Evolutionary conservation across 2,113 vertebrate genomes (phyloP).

Genomic region (Xenopus laevis): DNA sequence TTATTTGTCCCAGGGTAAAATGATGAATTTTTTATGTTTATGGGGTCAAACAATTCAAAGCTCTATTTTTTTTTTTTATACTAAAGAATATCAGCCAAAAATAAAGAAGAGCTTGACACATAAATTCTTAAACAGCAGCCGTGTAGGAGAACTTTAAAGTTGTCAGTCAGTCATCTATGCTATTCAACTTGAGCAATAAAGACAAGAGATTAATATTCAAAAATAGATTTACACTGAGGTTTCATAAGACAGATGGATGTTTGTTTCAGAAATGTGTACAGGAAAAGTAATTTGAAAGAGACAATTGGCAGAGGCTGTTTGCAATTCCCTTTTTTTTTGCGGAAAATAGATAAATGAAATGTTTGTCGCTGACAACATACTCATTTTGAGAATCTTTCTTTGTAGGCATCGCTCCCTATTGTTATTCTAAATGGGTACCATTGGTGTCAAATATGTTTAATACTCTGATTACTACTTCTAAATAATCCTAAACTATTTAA

Average conservation of each 20-base stretch:
- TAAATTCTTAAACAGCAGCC: constrained; percentile 10
- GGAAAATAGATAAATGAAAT: constrained; percentile 38
- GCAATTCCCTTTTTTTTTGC: constrained; percentile 24
- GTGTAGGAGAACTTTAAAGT: constrained; percentile 12
- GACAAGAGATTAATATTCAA: constrained; percentile 58
- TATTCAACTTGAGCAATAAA: constrained; percentile 63
- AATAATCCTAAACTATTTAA: constrained; percentile 49
- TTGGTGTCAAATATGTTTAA: constrained; percentile 45
- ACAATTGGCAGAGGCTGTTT: constrained; percentile 27
- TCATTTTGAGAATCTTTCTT: constrained; percentile 34
- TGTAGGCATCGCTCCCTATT: constrained; percentile 36
- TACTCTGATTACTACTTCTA: constrained; percentile 46
- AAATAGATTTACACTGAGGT: constrained; percentile 52
- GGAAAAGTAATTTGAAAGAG: constrained; percentile 20
- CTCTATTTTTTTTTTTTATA: constrained; percentile 55
- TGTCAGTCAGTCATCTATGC: constrained; percentile 46
- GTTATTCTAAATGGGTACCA: constrained; percentile 45
- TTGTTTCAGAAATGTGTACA: constrained; percentile 34
- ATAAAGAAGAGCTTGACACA: background rate
- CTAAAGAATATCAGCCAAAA: background rate
- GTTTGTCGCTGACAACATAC: constrained; percentile 40
- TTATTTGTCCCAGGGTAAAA: constrained; percentile 70
- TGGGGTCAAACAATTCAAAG: constrained; percentile 68
- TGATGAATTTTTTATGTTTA: constrained; percentile 73
- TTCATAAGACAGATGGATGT: constrained; percentile 44